A percentile compares a stretch with the other conserved stretches of the same genome.
Conservation (phyloP, 2,888 invertebrate species). For the Smittia aterrima region DNA sequence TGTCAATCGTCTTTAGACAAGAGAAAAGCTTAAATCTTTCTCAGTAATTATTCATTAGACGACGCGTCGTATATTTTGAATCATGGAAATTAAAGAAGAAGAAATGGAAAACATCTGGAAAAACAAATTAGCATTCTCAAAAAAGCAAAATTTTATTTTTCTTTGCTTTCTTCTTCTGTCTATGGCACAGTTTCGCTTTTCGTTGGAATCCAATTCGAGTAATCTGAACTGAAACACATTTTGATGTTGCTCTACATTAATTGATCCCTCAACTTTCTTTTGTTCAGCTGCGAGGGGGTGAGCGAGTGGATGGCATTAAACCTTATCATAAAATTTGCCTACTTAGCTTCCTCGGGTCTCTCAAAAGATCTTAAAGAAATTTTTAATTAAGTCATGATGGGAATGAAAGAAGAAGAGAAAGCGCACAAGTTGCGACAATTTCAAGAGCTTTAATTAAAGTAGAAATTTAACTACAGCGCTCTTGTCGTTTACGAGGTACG, state of each 20-base stretch:
- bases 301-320: not conserved
- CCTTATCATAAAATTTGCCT: constrained; percentile 13
- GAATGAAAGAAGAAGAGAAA: too few relatives aligned
- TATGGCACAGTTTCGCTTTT: not conserved
- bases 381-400: constrained; percentile 38
- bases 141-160: not conserved
- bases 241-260: not conserved
- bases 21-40: too few relatives aligned
- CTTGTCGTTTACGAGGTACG: not conserved
- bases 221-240: not conserved
- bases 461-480: not conserved
- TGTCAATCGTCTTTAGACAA: too few relatives aligned
- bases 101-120: constrained; percentile 18
- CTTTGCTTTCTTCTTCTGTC: not conserved
- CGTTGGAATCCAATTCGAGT: not conserved
- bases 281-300: not conserved
- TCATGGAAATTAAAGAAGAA: too few relatives aligned
- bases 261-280: not conserved
- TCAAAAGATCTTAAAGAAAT: not conserved
- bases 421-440: constrained; percentile 29
- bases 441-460: constrained; percentile 35
- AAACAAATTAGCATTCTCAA: not conserved
- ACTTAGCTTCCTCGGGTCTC: constrained; percentile 2
- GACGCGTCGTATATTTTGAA: too few relatives aligned
- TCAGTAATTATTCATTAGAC: too few relatives aligned